A percentile compares a stretch with the other conserved stretches of the same genome.
Evolutionary conservation across 2,113 vertebrate genomes (phyloP).

Genomic region (Lathamus discolor): DNA sequence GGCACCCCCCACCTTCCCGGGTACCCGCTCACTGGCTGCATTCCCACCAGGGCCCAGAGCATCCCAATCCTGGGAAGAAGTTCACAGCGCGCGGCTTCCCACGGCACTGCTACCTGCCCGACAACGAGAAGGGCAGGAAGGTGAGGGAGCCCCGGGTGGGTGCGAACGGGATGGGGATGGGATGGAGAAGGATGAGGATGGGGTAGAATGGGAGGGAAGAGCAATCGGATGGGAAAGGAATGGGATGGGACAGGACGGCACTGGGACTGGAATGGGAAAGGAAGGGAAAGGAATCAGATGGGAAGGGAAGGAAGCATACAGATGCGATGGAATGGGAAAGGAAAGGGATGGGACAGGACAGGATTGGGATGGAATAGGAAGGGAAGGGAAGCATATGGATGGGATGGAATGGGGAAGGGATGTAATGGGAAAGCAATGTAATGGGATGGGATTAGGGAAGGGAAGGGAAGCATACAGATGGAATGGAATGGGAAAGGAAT

Average conservation of each 20-base stretch:
- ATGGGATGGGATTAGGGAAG: too few relatives aligned
- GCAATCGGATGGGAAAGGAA: neutral
- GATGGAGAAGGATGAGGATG: neutral
- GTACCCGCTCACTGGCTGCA: fast-evolving
- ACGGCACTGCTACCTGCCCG: slow-evolving; percentile 94
- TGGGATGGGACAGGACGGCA: neutral
- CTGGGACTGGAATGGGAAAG: too few relatives aligned
- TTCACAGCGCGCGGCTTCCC: slow-evolving; percentile 95
- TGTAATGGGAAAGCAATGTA: too few relatives aligned
- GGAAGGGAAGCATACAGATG: too few relatives aligned
- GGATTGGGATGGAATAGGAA: too few relatives aligned
- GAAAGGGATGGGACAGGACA: too few relatives aligned
- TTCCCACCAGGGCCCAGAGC: slow-evolving; percentile 85
- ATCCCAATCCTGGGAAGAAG: slow-evolving; percentile 92
- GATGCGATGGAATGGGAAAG: too few relatives aligned
- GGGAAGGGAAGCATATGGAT: too few relatives aligned
- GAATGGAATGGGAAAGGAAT: too few relatives aligned
- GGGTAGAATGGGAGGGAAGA: neutral
- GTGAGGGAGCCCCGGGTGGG: slow-evolving; percentile 17
- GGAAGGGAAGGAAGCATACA: too few relatives aligned
- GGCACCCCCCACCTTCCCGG: neutral
- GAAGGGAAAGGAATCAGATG: neutral
- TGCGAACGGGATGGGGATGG: neutral
- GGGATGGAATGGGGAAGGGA: too few relatives aligned
- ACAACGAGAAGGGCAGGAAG: slow-evolving; percentile 93